phyloP scores from a whole-genome alignment of 2,888 invertebrate genomes.

The Melinopterus prodromus region DNA sequence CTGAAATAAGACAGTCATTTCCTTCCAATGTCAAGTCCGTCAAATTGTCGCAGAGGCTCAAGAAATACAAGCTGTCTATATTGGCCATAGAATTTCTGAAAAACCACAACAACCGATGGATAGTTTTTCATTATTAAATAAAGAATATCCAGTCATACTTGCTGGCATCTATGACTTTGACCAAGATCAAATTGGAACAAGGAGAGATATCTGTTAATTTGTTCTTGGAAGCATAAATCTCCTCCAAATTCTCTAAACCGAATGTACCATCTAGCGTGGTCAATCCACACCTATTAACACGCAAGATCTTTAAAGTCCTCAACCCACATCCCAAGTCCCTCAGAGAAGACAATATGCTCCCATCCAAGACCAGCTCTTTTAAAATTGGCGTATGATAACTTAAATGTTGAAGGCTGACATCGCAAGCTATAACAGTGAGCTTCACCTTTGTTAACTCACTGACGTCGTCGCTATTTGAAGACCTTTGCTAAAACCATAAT shows the following conservation, averaged over 20 bases:
- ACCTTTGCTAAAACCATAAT: constrained; percentile 41
- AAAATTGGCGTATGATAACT: constrained; percentile 70
- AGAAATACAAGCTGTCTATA: constrained; percentile 52
- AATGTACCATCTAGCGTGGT: constrained; percentile 73
- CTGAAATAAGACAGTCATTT: constrained; percentile 54
- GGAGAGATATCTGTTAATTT: constrained; percentile 69
- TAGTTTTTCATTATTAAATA: constrained; percentile 13
- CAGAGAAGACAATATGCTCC: constrained; percentile 72
- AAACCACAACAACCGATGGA: constrained; percentile 36
- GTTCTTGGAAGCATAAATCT: constrained; percentile 71
- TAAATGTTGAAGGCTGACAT: constrained; percentile 70
- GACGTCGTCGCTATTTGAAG: constrained; percentile 60
- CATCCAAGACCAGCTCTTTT: constrained; percentile 69
- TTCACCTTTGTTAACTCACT: constrained; percentile 66
- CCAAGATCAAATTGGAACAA: constrained; percentile 64
- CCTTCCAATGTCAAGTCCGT: constrained; percentile 55
- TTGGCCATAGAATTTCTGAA: constrained; percentile 55
- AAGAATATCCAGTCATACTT: constrained; percentile 49
- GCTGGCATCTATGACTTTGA: constrained; percentile 61
- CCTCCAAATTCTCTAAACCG: constrained; percentile 68
- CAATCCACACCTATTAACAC: constrained; percentile 72
- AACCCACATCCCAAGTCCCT: constrained; percentile 75
- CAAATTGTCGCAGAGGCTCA: constrained; percentile 55
- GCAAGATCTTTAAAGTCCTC: constrained; percentile 66
- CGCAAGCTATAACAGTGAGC: constrained; percentile 71